Base-by-base conservation (phyloP, 2,797 vertebrate species). In the Lepidocolaptes lacrymiger region DNA sequence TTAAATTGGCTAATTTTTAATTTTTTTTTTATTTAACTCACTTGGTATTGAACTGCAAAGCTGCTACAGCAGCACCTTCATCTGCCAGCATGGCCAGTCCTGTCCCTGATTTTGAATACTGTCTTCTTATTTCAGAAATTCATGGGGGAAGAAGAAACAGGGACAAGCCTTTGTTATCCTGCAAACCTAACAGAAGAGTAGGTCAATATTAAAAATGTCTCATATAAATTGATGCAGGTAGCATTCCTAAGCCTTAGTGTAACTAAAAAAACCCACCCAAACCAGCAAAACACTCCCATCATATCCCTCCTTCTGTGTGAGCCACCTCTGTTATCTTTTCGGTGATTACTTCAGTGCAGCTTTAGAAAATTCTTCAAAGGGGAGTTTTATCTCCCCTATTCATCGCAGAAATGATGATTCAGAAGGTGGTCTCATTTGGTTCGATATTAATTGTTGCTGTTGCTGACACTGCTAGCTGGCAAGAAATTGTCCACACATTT, bases 381-480 rank as follows among this genome's bases (percentile, higher is more conserved):
- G 46, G 39, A 64, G 12, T 74, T 91, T 89, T 73, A 26, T 73
- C 21, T 89, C 56, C 27, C 10, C 39, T 79, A 49, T 32, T 93
- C 69, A 44, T 90, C 28, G n/a, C 37, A 73, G 71, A 85, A 84
- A 79, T 26, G n/a, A 59, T 1, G 10, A 66, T 75, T 61, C 54
- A 88, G 66, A 78, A 71, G 43, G 37, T 1, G 2, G 9, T 63
- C 63, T 74, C 1, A 1, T 77, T 72, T 0, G 0, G 34, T 69
- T 67, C 3, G 0, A 20, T 73, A 34, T 30, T 89, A 3, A 1
- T 56, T 6, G 4, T 58, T 63, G 62, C 55, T 37, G 52, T 27
- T 61, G 56, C 66, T 61, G 8, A 49, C 37, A 13, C 43, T 44
- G 43, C 48, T 75, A 15, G 41, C 64, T 89, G 79, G 68, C 82